Conservation (phyloP, 1,140 invertebrate genomes). For the Orius laevigatus region DNA sequence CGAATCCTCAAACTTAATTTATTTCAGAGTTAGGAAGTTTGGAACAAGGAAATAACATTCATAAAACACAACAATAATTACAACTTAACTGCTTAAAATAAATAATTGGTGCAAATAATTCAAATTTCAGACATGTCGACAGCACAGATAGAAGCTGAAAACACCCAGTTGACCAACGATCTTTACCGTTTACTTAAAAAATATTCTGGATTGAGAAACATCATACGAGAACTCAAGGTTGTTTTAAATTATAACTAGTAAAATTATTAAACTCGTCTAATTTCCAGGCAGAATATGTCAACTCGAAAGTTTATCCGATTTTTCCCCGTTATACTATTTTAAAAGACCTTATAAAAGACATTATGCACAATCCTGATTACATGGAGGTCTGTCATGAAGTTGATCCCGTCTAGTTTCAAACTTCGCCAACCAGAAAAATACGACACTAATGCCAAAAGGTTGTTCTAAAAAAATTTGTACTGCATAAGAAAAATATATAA, state of each 20-base stretch:
- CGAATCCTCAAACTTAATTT: no score
- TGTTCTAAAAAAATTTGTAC: not conserved
- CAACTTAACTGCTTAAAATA: no score
- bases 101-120: no score
- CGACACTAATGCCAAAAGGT: constrained; percentile 4
- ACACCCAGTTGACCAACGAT: constrained; percentile 88
- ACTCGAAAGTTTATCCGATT: constrained; percentile 80
- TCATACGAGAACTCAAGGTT: constrained; percentile 78
- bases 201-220: constrained; percentile 70
- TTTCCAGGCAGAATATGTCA: constrained; percentile 63
- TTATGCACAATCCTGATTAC: constrained; percentile 83
- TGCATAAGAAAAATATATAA: not conserved
- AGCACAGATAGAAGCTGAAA: constrained; percentile 79
- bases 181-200: constrained; percentile 80
- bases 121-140: constrained; percentile 64
- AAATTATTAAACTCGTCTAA: no score
- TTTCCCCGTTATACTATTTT: constrained; percentile 84
- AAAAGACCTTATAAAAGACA: constrained; percentile 90
- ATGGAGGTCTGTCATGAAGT: constrained; percentile 90
- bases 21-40: no score
- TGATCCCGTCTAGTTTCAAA: constrained; percentile 27
- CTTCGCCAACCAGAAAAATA: constrained; percentile 7
- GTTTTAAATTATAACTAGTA: no score
- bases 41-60: no score
- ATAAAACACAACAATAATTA: no score